Percentiles rank a stretch among this genome's conserved stretches.
Evolutionary conservation across 2,797 vertebrate genomes (phyloP).

Genomic region (Pangasius sanitwongsei): DNA sequence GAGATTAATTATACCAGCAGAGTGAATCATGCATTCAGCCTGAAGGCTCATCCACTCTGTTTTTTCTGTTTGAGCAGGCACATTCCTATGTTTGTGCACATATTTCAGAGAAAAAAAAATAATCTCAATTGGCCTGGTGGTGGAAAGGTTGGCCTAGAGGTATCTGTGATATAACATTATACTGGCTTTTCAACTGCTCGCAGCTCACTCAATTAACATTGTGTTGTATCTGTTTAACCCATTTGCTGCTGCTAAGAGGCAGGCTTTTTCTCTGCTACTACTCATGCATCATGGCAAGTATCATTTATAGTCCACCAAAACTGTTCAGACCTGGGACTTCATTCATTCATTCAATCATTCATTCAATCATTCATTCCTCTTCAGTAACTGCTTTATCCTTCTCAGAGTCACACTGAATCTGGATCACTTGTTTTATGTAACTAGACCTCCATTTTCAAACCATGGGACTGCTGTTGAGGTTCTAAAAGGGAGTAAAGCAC

Average conservation of each 20-base stretch:
- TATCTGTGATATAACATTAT: conserved; percentile 6
- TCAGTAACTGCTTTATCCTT: not conserved
- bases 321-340: not conserved
- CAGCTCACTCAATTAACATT: conserved; percentile 17
- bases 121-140: not conserved
- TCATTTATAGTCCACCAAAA: not conserved
- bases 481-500: not conserved
- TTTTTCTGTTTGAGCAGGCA: conserved; percentile 37
- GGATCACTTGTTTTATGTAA: not conserved
- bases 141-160: not conserved
- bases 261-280: not conserved
- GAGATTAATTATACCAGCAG: conserved; percentile 53
- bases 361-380: not conserved
- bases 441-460: not conserved
- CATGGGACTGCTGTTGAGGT: not conserved
- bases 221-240: conserved; percentile 13
- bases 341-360: not conserved
- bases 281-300: not conserved
- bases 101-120: conserved; percentile 28
- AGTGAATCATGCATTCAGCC: conserved; percentile 52
- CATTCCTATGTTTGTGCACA: conserved; percentile 23
- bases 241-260: conserved; percentile 1
- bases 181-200: conserved; percentile 8
- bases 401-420: not conserved
- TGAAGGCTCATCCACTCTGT: conserved; percentile 25